A percentile compares a stretch with the other conserved stretches of the same genome.
These are phyloP conservation scores for Hippocampus zosterae DNA, from an alignment of 2,113 vertebrate species.

Conservation along the genomic window DNA sequence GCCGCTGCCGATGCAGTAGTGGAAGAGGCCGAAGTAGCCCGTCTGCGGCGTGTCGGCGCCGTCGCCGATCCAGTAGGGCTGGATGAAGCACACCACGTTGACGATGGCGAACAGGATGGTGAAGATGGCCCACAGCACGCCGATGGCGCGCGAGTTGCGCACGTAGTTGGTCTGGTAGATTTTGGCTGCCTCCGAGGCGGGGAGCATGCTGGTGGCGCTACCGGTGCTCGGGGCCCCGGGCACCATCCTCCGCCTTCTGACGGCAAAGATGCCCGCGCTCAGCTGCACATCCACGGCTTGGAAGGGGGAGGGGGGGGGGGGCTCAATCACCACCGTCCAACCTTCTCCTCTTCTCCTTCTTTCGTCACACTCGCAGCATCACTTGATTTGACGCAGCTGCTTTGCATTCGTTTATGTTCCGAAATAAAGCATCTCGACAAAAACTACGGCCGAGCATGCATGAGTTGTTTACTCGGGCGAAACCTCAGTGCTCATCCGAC, in stretches of 20 bases:
- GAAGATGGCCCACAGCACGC: conserved; percentile 98
- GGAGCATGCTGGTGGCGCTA: conserved; percentile 82
- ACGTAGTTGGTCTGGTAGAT: conserved; percentile 99
- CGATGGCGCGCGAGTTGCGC: conserved; percentile 96
- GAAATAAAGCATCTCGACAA: no score
- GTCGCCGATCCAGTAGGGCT: conserved; percentile 99
- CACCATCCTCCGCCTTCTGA: conserved; percentile 52
- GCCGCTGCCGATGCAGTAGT: conserved; percentile 96
- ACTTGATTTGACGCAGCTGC: conserved; percentile 9
- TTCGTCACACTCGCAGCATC: conserved; percentile 13
- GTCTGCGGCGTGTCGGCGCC: conserved; percentile 93
- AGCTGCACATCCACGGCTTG: neutral
- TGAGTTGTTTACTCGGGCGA: conserved; percentile 8
- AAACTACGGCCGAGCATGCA: neutral
- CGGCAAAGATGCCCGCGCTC: neutral
- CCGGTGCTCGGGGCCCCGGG: conserved; percentile 66
- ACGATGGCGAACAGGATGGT: conserved; percentile 98
- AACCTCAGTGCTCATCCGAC: neutral
- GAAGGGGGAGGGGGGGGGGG: neutral
- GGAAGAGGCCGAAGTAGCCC: conserved; percentile 98
- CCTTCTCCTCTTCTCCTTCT: neutral
- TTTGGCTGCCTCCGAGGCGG: conserved; percentile 92
- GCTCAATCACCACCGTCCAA: neutral
- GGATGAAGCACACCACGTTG: conserved; percentile 97
- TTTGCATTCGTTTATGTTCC: conserved; percentile 32